Base-by-base conservation (phyloP, 2,797 vertebrate genomes). In the Ara ararauna region DNA sequence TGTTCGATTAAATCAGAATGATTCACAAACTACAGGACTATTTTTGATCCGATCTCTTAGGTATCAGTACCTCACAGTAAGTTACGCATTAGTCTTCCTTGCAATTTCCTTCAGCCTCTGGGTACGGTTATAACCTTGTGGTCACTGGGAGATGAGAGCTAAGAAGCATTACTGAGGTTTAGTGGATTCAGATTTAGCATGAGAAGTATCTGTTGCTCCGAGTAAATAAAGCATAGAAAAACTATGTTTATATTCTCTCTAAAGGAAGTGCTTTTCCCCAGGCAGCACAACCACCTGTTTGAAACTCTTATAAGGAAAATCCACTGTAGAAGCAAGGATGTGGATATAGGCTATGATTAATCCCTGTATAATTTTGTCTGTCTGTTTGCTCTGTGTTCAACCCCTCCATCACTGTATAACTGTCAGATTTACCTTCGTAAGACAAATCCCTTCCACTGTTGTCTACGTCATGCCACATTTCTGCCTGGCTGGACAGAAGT, bases 1-100 rank as follows among this genome's bases (percentile, higher is more conserved):
- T 44, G 62, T 38, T 93, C 27, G 53, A 7, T 85, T 94, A 88
- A 91, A 87, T 78, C 62, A 75, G 70, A 93, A 92, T 70, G 34
- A 92, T 80, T 76, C 47, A 72, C 61, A 89, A 91, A 84, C 61
- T 48, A 79, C 58, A 42, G 62, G 53, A 88, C 48, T 67, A 56
- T 48, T 90, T 68, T 81, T 68, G 32, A 86, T 91, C 67, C 73
- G 17, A 27, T 91, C 44, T 86, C 67, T 45, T 42, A 73, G 29
- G 62, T 51, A 88, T 67, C 23, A 51, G 32, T 50, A 36, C 45
- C 24, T 62, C 61, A 34, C 32, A 50, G 0, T n/a, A n/a, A 81
- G 21, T 48, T 89, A 48, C 1, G 5, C 17, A 53, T 11, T n/a
- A 27, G 16, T 78, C 54, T 66, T 81, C 36, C 72, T 72, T 60